Evolutionary conservation across 2,888 invertebrate species (phyloP).

Genomic region (Chaitophorus viminalis): DNA sequence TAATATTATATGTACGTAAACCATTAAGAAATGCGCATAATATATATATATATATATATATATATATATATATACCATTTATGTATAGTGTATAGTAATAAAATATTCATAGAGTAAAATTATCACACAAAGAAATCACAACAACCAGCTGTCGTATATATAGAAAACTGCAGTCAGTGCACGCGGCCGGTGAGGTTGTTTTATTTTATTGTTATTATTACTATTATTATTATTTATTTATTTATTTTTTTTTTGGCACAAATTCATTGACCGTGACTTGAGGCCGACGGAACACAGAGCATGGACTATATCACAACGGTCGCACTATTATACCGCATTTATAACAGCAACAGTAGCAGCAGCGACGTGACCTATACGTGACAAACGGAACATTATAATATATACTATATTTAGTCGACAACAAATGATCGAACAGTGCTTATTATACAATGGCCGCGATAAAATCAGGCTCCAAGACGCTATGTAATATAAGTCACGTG

Average conservation of each 20-base stretch:
- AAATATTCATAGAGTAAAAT: too few species aligned
- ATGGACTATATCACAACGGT: conserved; percentile 9
- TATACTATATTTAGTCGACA: too few species aligned
- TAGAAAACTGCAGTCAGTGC: not conserved
- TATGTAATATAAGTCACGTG: too few species aligned
- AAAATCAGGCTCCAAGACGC: too few species aligned
- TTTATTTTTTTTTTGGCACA: conserved; percentile 43
- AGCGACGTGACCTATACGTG: not conserved
- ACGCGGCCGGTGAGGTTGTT: not conserved
- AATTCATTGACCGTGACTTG: conserved; percentile 55
- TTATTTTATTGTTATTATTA: not conserved
- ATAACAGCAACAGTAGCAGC: conserved; percentile 21
- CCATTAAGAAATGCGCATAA: too few species aligned
- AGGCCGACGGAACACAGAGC: not conserved
- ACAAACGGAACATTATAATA: too few species aligned
- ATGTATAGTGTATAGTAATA: too few species aligned
- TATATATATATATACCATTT: too few species aligned
- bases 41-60: too few species aligned
- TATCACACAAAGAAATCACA: conserved; percentile 13
- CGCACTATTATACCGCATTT: not conserved
- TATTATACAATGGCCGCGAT: too few species aligned
- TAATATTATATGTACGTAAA: too few species aligned
- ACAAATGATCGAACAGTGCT: too few species aligned
- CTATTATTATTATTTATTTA: not conserved
- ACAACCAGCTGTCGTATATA: not conserved